Base-by-base conservation (phyloP, 2,797 vertebrate species). In the Epinephelus malabaricus region DNA sequence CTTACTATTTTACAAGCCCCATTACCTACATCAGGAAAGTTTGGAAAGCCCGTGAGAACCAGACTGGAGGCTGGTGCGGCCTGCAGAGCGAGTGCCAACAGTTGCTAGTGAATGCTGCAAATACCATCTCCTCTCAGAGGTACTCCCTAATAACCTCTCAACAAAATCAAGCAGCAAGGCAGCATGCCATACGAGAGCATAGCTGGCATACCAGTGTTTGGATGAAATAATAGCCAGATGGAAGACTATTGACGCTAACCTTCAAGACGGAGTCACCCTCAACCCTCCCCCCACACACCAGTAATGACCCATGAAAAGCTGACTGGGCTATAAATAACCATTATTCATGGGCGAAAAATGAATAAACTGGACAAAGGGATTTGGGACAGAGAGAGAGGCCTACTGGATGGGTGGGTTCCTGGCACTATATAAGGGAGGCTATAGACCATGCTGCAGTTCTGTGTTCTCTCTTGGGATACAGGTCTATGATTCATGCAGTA, bases 281-380 rank as follows among this genome's bases (percentile, higher is more conserved):
- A 38, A 56, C 53, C 45, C 64, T 56, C 55, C 60, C 54, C 25
- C 45, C 12, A 30, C 58, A 68, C 25, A 47, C 23, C 69, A 85
- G 49, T 54, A 76, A 76, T 47, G 30, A 63, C 19, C 59, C 53
- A 71, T 80, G 79, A 81, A 85, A 81, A 73, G 76, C 49, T 78
- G 76, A 76, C 64, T 60, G 27, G 25, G 74, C 75, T 88, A 90
- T 83, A 88, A 87, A 91, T 90, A 93, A 64, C 66, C 0, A 0
- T 88, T 84, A 82, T 82, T 89, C 82, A 88, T 77, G 15, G 2
- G 23, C 5, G 0, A 90, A 88, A 86, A 89, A 90, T 77, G 30
- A 81, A 76, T 67, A 75, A 83, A 89, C 45, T 73, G 61, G 59
- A 83, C 78, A 73, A 83, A 76, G 47, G 27, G 34, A 62, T 54